Base-by-base conservation (phyloP, 2,888 invertebrate genomes). In the Torymus aiolomorphi region DNA sequence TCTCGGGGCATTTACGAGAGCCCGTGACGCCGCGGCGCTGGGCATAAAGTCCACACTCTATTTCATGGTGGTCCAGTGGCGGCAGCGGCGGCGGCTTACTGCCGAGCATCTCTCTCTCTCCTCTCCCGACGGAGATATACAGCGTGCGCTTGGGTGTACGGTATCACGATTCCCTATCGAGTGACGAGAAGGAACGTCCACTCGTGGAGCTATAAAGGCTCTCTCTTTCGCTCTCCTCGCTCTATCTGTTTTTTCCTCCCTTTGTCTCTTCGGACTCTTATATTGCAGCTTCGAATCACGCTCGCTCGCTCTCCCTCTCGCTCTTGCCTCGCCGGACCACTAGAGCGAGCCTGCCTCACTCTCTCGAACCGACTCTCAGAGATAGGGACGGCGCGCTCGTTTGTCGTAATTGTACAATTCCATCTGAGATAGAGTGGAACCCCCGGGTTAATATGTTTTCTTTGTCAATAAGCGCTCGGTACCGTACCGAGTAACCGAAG, bases 151-250 rank as follows among this genome's bases (percentile, higher is more conserved):
- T 61, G 77, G 80, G 82, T 82, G 78, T 82, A 80, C 65, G 82
- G 78, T 82, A 82, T 82, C 82, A 80, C 80, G 82, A 82, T 82
- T 82, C 82, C 79, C 82, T 82, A 80, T 84, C 84, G 76, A 80
- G 83, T 79, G 78, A 77, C 78, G 81, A 78, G 79, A 78, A 80
- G 80, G 83, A 80, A 69, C 69, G 67, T 78, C 70, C 49, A 65
- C 80, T 71, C 70, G 56, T 57, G 51, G 73, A 62, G 61, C 76
- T 76, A 80, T 73, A 80, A 80, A 80, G 72, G 51, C 59, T 49
- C 24, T 18, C 51, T 65, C 31, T 24, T 20, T 71, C 80, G 31
- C 65, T 61, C 16, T 24, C 24, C 24, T 24, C 24, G 24, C 24
- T 61, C 67, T 61, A 16, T 70, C 80, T 71, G 57, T 66, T 71